These are phyloP conservation scores for Lacerta viridis DNA, from an alignment of 2,797 vertebrate species.

Conservation along the genomic window DNA sequence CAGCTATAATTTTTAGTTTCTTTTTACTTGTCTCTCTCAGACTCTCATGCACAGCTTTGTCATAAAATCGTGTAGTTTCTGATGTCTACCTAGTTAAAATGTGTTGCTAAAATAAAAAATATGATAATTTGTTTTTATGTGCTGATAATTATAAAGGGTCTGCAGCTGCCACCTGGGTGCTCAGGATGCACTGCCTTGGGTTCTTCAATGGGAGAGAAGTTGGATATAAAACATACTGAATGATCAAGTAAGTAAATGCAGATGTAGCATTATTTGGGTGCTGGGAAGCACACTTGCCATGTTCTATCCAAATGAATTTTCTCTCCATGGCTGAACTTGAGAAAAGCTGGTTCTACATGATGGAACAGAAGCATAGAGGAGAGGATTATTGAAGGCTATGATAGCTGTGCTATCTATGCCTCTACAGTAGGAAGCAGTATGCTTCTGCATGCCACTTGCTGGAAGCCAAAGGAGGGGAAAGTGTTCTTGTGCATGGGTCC, in stretches of 20 bases:
- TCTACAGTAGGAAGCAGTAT: too few species aligned
- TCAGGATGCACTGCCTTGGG: too few species aligned
- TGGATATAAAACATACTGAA: too few species aligned
- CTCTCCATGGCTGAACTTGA: background rate
- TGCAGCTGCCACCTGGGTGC: background rate
- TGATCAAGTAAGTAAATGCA: background rate
- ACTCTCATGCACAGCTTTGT: conserved; percentile 41
- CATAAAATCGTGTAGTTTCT: conserved; percentile 46
- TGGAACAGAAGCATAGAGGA: background rate
- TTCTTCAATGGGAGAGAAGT: too few species aligned
- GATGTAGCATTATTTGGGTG: background rate
- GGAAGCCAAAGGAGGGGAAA: too few species aligned
- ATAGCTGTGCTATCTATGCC: too few species aligned
- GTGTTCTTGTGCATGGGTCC: too few species aligned
- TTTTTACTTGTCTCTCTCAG: conserved; percentile 37
- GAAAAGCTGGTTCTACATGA: background rate
- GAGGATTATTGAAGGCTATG: background rate
- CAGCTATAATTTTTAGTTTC: conserved; percentile 41
- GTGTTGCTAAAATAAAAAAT: conserved; percentile 62
- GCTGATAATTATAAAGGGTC: conserved; percentile 1
- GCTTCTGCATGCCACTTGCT: too few species aligned
- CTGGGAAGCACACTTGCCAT: background rate
- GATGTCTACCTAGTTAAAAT: conserved; percentile 44
- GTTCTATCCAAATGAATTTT: background rate
- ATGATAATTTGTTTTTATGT: conserved; percentile 42